Conservation (phyloP, 2,888 invertebrate genomes). For the Silvanus unidentatus region DNA sequence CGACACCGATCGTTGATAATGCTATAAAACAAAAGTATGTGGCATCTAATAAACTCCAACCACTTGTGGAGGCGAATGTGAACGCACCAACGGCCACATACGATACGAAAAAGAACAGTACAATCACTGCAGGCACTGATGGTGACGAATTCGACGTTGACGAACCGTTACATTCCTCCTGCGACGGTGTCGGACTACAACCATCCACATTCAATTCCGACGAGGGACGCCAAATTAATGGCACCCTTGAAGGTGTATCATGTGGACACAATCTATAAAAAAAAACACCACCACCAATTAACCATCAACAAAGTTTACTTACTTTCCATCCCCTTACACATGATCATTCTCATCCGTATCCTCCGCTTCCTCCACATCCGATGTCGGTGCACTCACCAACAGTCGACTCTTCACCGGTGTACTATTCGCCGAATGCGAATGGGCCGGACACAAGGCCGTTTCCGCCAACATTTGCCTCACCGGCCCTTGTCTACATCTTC, state of each 20-base stretch:
- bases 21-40: conserved; percentile 83
- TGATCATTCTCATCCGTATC: conserved; percentile 57
- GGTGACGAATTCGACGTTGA: conserved; percentile 34
- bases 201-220: too few species aligned
- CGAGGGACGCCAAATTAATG: conserved; percentile 61
- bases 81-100: conserved; percentile 74
- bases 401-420: conserved; percentile 45
- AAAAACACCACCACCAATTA: conserved; percentile 2
- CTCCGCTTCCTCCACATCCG: conserved; percentile 53
- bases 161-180: conserved; percentile 5
- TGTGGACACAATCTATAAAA: conserved; percentile 49
- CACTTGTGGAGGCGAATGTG: conserved; percentile 73
- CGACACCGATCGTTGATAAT: conserved; percentile 76
- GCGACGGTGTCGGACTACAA: too few species aligned
- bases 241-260: conserved; percentile 71
- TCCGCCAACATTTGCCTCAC: conserved; percentile 47
- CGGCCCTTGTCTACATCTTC: conserved; percentile 39
- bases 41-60: conserved; percentile 75
- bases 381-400: conserved; percentile 38
- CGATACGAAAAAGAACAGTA: conserved; percentile 58
- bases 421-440: conserved; percentile 23
- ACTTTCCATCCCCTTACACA: conserved; percentile 25
- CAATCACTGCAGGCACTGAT: conserved; percentile 58
- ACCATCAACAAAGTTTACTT: background rate
- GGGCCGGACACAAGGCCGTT: conserved; percentile 47